phyloP scores from a whole-genome alignment of 2,797 vertebrate genomes.

The Diceros bicornis region DNA sequence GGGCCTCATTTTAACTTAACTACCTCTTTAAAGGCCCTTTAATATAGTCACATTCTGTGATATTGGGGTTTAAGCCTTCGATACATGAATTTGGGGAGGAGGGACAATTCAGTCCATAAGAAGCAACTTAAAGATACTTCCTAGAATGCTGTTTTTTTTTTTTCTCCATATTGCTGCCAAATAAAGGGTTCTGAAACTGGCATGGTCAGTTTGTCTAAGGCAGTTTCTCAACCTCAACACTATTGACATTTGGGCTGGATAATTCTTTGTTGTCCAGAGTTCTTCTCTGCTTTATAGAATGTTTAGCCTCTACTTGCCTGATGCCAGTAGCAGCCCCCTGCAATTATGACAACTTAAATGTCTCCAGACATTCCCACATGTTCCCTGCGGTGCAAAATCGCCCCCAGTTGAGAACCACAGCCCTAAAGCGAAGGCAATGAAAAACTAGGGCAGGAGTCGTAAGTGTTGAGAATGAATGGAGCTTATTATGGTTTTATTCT shows the following conservation, averaged over 20 bases:
- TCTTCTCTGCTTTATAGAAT: neutral
- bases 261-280: neutral
- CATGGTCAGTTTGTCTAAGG: neutral
- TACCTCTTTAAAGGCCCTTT: neutral
- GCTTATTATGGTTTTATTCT: neutral
- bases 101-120: neutral
- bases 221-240: neutral
- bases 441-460: neutral
- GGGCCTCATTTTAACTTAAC: neutral
- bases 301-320: neutral
- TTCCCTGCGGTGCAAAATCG: neutral
- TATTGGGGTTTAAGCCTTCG: neutral
- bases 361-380: neutral
- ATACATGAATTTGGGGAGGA: neutral
- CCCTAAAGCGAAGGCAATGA: neutral
- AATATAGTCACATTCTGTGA: neutral
- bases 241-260: rapidly evolving
- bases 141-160: neutral
- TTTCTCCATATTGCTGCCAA: neutral
- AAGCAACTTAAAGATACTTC: neutral
- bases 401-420: neutral
- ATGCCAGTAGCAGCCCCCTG: neutral
- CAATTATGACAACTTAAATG: neutral
- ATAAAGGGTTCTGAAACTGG: neutral
- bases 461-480: neutral